Conservation (phyloP, 2,113 vertebrate genomes). For the Microtus oregoni region DNA sequence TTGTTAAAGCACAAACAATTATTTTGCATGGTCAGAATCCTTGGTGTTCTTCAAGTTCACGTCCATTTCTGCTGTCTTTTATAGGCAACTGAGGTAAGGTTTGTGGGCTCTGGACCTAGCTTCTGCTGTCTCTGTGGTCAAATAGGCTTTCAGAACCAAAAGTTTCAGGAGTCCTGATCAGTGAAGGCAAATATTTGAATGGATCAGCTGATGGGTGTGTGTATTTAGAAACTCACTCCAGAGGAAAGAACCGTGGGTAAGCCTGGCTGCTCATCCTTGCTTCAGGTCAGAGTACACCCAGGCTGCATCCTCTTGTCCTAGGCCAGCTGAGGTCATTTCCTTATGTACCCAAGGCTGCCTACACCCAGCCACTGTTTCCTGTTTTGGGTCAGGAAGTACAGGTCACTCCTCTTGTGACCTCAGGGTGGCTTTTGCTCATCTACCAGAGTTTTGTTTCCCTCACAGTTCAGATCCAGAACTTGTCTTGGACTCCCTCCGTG, state of each 20-base stretch:
- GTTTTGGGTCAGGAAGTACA: slow-evolving; percentile 42
- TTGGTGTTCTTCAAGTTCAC: background rate
- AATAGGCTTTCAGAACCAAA: background rate
- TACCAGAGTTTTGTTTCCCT: background rate
- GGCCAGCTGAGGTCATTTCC: slow-evolving; percentile 74
- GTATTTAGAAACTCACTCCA: slow-evolving; percentile 63
- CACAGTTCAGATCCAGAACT: background rate
- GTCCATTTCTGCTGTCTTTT: background rate
- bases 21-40: background rate
- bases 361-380: slow-evolving; percentile 75
- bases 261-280: slow-evolving; percentile 75
- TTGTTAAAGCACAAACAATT: too few species aligned
- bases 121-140: background rate
- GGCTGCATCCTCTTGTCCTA: slow-evolving; percentile 67
- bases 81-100: background rate
- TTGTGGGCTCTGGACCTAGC: background rate
- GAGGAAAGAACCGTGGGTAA: background rate
- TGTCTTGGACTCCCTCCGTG: background rate
- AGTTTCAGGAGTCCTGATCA: background rate
- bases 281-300: slow-evolving; percentile 60
- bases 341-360: slow-evolving; percentile 65
- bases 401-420: background rate
- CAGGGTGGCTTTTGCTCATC: background rate
- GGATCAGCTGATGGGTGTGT: background rate
- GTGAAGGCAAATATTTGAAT: slow-evolving; percentile 30